A percentile compares a stretch with the other conserved stretches of the same genome.
These are phyloP conservation scores for Triplophysa tibetana DNA, from an alignment of 2,113 vertebrate genomes.

Conservation along the genomic window DNA sequence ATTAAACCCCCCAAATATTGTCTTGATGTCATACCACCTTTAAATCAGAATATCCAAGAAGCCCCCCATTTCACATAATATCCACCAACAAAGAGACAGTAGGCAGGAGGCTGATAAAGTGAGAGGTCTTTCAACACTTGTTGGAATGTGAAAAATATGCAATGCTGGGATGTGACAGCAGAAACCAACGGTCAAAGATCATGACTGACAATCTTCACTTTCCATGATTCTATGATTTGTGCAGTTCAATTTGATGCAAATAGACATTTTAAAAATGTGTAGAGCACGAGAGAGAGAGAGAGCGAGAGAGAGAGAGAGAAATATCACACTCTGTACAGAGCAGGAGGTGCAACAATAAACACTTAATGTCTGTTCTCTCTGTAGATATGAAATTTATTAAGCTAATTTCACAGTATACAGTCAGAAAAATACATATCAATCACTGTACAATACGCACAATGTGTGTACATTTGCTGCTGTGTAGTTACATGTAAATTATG, in stretches of 20 bases:
- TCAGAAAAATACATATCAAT: too few species aligned
- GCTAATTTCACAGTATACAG: too few species aligned
- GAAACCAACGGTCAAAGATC: constrained; percentile 16
- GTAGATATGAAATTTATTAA: not conserved
- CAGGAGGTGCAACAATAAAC: not conserved
- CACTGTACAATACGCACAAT: too few species aligned
- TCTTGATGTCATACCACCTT: too few species aligned
- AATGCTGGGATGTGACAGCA: too few species aligned
- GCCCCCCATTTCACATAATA: not conserved
- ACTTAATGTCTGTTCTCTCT: not conserved
- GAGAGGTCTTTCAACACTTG: not conserved
- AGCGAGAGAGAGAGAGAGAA: not conserved
- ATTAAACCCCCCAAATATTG: too few species aligned
- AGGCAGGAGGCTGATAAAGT: constrained; percentile 5
- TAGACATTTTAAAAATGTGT: constrained; percentile 13
- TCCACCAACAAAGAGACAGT: not conserved
- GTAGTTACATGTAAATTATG: too few species aligned
- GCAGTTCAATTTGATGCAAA: not conserved
- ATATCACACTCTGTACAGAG: not conserved
- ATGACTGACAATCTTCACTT: constrained; percentile 4
- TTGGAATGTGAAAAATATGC: too few species aligned
- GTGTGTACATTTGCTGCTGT: too few species aligned
- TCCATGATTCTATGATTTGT: too few species aligned
- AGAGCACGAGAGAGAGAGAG: constrained; percentile 5
- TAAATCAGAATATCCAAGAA: too few species aligned